Conservation (phyloP, 2,797 vertebrate species). For the Coreius guichenoti region DNA sequence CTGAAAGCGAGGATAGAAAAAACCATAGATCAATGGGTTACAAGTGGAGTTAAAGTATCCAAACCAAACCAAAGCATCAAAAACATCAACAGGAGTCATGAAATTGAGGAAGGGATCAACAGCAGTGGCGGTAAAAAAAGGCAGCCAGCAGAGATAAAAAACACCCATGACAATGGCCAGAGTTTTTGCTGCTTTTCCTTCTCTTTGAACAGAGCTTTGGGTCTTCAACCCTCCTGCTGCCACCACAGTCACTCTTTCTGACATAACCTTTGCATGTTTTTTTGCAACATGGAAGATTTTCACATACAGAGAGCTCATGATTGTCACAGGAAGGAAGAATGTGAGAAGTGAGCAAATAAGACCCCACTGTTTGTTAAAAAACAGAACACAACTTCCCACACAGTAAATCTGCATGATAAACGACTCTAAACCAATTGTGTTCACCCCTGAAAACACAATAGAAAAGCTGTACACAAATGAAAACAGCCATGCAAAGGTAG, state of each 20-base stretch:
- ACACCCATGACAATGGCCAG: conserved; percentile 54
- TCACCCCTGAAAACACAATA: conserved; percentile 57
- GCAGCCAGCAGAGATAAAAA: conserved; percentile 53
- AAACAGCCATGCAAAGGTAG: conserved; percentile 46
- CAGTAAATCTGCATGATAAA: conserved; percentile 22
- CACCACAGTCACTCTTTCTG: conserved; percentile 21
- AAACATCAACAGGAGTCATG: not conserved
- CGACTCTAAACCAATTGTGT: conserved; percentile 47
- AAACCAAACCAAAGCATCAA: conserved; percentile 49
- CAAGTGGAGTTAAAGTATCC: conserved; percentile 50
- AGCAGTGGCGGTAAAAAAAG: conserved; percentile 32
- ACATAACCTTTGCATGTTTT: conserved; percentile 52
- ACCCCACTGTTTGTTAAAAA: conserved; percentile 39
- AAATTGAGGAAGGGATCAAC: conserved; percentile 44
- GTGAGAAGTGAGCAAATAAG: conserved; percentile 34
- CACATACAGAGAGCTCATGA: conserved; percentile 56
- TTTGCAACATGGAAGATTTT: conserved; percentile 40
- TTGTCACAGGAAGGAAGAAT: conserved; percentile 46
- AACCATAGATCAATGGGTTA: conserved; percentile 47
- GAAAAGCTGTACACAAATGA: conserved; percentile 54
- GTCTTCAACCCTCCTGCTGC: not conserved
- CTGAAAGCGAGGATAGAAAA: conserved; percentile 44
- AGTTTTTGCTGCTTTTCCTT: conserved; percentile 56
- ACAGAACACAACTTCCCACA: conserved; percentile 45
- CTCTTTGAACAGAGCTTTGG: conserved; percentile 31